Evolutionary conservation across 2,797 vertebrate genomes (phyloP), one percentile per base, ranked within the genome.

Genomic region (Gila robusta): DNA sequence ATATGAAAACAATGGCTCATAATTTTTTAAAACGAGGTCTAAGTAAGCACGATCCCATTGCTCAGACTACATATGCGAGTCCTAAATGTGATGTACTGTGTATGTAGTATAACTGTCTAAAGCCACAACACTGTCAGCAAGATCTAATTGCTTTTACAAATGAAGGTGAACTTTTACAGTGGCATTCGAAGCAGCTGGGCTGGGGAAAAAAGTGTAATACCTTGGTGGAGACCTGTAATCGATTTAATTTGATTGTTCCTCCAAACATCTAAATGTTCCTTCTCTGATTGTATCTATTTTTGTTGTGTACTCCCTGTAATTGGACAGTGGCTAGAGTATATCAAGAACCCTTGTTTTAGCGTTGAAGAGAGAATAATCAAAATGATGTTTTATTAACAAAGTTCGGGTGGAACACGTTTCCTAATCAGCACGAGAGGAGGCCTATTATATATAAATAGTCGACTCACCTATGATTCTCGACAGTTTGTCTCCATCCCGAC

Each of bases 201-300:
- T 7, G 59, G 41, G 72, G 56, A 5, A 77, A 77, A 54, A 23
- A 67, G 72, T 2, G 0, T 49, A 72, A 52, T 10, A 21, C 56
- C 64, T 39, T 44, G 74, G 64, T 59, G 70, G 62, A 28, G 56
- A 72, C 54, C 74, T 78, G 23, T 87, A 73, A 79, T 87, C 67
- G 54, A 16, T 73, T 73, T 83, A 26, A 74, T 83, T 83, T 41
- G 69, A 83, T 79, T 79, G 71, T 76, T 78, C 71, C 49, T 76
- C 26, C 56, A 59, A 82, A 79, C 47, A 71, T 41, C 28, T 37
- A 23, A 66, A 64, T 56, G 37, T 39, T 67, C 19, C 44, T 44
- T 37, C 59, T 52, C 59, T 67, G 16, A 67, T 76, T 76, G 44
- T 26, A 28, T 67, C 62, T 67, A 54, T 84, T 76, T 84, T 26